Evolutionary conservation across 2,888 invertebrate genomes (phyloP).

Genomic region (Portevinia maculata): DNA sequence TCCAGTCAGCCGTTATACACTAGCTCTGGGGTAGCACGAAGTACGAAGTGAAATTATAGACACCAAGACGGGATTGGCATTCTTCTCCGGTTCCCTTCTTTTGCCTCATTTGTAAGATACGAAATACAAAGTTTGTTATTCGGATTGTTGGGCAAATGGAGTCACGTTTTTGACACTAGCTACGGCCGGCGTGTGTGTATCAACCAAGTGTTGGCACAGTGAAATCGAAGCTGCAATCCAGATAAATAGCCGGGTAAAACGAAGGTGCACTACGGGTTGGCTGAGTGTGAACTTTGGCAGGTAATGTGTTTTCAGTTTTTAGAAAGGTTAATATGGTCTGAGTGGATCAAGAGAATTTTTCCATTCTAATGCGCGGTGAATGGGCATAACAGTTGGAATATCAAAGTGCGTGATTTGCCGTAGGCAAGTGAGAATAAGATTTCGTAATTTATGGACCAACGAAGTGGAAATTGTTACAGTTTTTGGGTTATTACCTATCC

Average conservation of each 20-base stretch:
- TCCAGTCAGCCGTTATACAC: conserved; percentile 48
- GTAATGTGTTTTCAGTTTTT: conserved; percentile 63
- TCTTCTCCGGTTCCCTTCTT: conserved; percentile 35
- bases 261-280: conserved; percentile 46
- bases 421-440: neutral
- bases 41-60: conserved; percentile 74
- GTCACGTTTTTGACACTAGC: conserved; percentile 77
- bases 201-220: conserved; percentile 28
- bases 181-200: conserved; percentile 11
- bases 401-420: conserved; percentile 21
- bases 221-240: conserved; percentile 55
- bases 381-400: conserved; percentile 15
- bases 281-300: conserved; percentile 70
- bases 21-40: conserved; percentile 72
- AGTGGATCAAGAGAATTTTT: conserved; percentile 32
- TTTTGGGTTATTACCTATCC: too few relatives aligned
- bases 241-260: conserved; percentile 64
- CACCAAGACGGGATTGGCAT: conserved; percentile 70
- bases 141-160: conserved; percentile 71
- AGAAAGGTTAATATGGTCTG: conserved; percentile 65
- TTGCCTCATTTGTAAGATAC: conserved; percentile 23
- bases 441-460: neutral
- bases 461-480: neutral
- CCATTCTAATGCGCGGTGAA: conserved; percentile 10
- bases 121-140: conserved; percentile 45